Percentiles rank a stretch among this genome's conserved stretches.
These are phyloP conservation scores for Ctenomys sociabilis DNA, from an alignment of 2,113 vertebrate species.

Conservation along the genomic window DNA sequence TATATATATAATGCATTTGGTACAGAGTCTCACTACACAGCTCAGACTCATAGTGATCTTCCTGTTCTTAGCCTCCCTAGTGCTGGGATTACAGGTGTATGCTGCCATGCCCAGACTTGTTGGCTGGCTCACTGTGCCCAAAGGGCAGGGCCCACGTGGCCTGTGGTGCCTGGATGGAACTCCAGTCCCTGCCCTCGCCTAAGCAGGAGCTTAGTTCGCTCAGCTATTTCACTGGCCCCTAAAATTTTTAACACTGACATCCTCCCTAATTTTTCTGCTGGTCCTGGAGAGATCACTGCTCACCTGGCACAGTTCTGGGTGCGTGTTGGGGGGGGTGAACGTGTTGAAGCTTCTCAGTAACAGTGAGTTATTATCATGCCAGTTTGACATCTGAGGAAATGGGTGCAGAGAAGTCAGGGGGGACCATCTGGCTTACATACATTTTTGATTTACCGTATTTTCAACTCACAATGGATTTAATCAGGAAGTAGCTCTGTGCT, in stretches of 20 bases:
- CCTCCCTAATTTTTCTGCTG: background rate
- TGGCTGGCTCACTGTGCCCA: too few relatives aligned
- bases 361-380: background rate
- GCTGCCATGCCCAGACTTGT: too few relatives aligned
- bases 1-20: too few relatives aligned
- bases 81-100: too few relatives aligned
- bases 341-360: background rate
- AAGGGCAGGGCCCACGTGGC: too few relatives aligned
- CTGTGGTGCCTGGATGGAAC: too few relatives aligned
- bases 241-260: background rate
- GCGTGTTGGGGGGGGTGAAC: background rate
- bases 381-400: background rate
- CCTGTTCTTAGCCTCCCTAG: too few relatives aligned
- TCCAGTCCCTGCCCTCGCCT: too few relatives aligned
- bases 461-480: background rate
- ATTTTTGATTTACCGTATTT: background rate
- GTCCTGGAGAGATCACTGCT: background rate
- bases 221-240: too few relatives aligned
- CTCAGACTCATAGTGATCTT: too few relatives aligned
- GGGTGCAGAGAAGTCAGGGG: background rate
- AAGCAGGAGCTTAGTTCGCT: too few relatives aligned
- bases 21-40: too few relatives aligned
- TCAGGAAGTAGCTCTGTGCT: background rate
- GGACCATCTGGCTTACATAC: background rate
- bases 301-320: background rate